phyloP scores from a whole-genome alignment of 1,140 invertebrate species.

The Eupeodes corollae region DNA sequence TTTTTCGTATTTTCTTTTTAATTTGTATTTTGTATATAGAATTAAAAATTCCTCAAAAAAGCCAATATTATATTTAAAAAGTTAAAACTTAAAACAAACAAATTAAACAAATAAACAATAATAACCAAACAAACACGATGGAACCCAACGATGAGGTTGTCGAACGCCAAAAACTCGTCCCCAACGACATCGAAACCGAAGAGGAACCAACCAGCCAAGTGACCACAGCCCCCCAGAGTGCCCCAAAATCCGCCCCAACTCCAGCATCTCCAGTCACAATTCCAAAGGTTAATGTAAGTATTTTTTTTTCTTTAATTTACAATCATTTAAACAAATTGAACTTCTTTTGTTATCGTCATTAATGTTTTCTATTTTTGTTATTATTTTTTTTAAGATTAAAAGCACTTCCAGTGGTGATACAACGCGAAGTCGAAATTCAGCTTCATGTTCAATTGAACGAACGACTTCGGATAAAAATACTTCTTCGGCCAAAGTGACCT shows the following conservation, averaged over 20 bases:
- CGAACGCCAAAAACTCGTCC: conserved; percentile 32
- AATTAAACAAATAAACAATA: background rate
- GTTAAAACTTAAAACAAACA: too few species aligned
- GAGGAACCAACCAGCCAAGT: conserved; percentile 15
- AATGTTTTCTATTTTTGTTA: background rate
- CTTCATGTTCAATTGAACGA: conserved; percentile 31
- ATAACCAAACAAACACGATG: conserved; percentile 11
- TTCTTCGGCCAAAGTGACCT: conserved; percentile 39
- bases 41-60: too few species aligned
- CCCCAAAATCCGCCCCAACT: conserved; percentile 30
- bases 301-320: background rate
- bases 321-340: background rate
- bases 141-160: conserved; percentile 36
- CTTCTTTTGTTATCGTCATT: conserved; percentile 8
- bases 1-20: too few species aligned
- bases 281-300: conserved; percentile 33
- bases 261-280: conserved; percentile 23
- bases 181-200: conserved; percentile 27
- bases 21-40: too few species aligned
- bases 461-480: conserved; percentile 29
- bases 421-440: conserved; percentile 31
- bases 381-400: conserved; percentile 27
- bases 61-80: background rate
- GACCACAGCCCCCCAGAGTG: conserved; percentile 34
- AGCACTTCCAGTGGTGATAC: conserved; percentile 33